Evolutionary conservation across 2,113 vertebrate genomes (phyloP).

Genomic region (Triplophysa siluroides): DNA sequence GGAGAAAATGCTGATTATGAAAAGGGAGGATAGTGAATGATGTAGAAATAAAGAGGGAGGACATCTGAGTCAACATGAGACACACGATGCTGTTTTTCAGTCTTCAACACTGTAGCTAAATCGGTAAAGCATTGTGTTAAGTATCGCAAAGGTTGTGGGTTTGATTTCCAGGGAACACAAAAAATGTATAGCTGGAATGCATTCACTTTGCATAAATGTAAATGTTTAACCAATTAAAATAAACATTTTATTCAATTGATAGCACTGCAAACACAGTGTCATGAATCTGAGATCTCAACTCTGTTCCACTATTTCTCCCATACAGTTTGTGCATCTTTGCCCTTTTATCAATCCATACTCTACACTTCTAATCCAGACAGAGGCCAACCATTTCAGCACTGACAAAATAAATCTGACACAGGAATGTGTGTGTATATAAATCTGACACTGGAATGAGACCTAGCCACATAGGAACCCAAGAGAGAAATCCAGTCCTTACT

Average conservation of each 20-base stretch:
- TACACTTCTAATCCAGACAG: conserved; percentile 15
- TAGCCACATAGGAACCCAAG: conserved; percentile 53
- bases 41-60: conserved; percentile 31
- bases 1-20: neutral
- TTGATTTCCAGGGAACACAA: no score
- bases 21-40: neutral
- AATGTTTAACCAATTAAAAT: conserved; percentile 74
- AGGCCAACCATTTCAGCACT: conserved; percentile 25
- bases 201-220: no score
- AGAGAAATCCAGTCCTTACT: conserved; percentile 75
- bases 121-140: no score
- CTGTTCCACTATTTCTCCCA: conserved; percentile 79
- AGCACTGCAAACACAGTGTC: conserved; percentile 87
- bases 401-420: conserved; percentile 36
- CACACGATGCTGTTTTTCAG: conserved; percentile 80
- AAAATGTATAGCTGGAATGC: no score
- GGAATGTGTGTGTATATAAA: conserved; percentile 41
- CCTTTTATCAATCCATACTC: conserved; percentile 29
- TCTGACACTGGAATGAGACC: conserved; percentile 31
- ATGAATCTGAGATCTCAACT: conserved; percentile 89
- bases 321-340: conserved; percentile 68
- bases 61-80: conserved; percentile 53
- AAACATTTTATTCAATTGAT: conserved; percentile 56
- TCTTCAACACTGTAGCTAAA: conserved; percentile 47
- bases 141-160: no score